A percentile compares a stretch with the other conserved stretches of the same genome.
Evolutionary conservation across 2,113 vertebrate genomes (phyloP).

Genomic region (Cottus gobio): DNA sequence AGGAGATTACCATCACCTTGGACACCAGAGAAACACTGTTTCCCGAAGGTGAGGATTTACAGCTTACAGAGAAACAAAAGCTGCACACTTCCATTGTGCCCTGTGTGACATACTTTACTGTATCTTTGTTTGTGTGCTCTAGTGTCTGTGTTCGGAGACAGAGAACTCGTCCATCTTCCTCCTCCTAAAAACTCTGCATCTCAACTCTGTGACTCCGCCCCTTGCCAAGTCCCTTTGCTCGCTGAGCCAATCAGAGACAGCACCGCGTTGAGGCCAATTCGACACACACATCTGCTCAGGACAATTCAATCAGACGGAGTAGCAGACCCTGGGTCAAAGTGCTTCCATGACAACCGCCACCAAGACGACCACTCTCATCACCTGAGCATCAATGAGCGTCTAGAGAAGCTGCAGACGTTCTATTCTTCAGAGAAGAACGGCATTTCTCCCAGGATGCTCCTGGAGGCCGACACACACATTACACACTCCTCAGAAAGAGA

Average conservation of each 20-base stretch:
- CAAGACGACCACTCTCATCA: conserved; percentile 57
- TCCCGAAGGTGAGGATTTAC: conserved; percentile 81
- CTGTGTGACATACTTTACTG: neutral
- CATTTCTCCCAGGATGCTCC: conserved; percentile 65
- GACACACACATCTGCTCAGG: conserved; percentile 67
- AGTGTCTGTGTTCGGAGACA: conserved; percentile 84
- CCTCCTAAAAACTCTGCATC: conserved; percentile 77
- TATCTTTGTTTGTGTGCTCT: conserved; percentile 47
- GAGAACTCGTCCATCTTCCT: conserved; percentile 73
- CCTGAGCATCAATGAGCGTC: conserved; percentile 68
- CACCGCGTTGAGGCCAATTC: conserved; percentile 42
- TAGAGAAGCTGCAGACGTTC: conserved; percentile 78
- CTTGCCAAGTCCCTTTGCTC: conserved; percentile 72
- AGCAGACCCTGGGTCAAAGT: conserved; percentile 47
- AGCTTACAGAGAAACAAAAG: neutral
- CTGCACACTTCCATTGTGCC: neutral
- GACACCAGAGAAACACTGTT: conserved; percentile 79
- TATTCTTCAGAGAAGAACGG: conserved; percentile 68
- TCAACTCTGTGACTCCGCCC: conserved; percentile 73
- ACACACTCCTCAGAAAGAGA: conserved; percentile 51
- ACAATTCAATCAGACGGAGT: conserved; percentile 54
- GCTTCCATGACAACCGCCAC: conserved; percentile 53
- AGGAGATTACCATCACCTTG: conserved; percentile 78
- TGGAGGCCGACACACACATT: conserved; percentile 63
- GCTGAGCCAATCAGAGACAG: conserved; percentile 68